Base-by-base conservation (phyloP, 2,888 invertebrate genomes). In the Criorhina ranunculi region DNA sequence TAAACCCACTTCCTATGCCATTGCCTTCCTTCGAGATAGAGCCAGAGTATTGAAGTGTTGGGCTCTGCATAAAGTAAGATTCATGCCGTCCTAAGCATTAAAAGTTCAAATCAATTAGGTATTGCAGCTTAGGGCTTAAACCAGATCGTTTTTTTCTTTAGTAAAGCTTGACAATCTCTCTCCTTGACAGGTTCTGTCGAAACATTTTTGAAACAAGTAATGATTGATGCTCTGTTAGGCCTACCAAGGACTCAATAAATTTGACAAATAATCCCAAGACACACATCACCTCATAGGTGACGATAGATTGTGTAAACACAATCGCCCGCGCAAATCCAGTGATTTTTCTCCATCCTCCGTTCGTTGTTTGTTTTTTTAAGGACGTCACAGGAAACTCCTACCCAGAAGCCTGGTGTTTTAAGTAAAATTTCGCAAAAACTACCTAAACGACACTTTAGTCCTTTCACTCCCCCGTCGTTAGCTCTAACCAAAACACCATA, bases 401-500 rank as follows among this genome's bases (percentile, higher is more conserved):
- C 33, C 5, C 9, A 55, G 37, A 24, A 55, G 46, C 15, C 62
- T 29, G 40, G 9, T 44, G 72, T 72, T 51, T 51, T 59, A 24
- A n/a, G 33, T 37, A 44, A n/a, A 37, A 17, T 59, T 66, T 72
- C 19, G 40, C 62, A 42, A 72, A n/a, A n/a, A n/a, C n/a, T n/a
- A n/a, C n/a, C 15, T 31, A 59, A 79, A 79, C 12, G 33, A 15
- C 67, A 40, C 46, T 35, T 9, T 33, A 35, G 17, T 64, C 33
- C 60, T 62, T 19, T 42, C 12, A 35, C 59, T 44, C 12, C 40
- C 59, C 73, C 72, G 46, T 29, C n/a, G 55, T 7, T 64, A 46
- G 33, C 37, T 49, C 24, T 40, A 53, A 69, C 55, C 77, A 83
- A 83, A 78, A 73, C 73, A 64, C 51, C 67, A 49, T 79, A 35